Percentiles rank a stretch among this genome's conserved stretches.
phyloP scores from a whole-genome alignment of 64 coral and sea anemone genomes.

The Hydrozoanthus tunicans region DNA sequence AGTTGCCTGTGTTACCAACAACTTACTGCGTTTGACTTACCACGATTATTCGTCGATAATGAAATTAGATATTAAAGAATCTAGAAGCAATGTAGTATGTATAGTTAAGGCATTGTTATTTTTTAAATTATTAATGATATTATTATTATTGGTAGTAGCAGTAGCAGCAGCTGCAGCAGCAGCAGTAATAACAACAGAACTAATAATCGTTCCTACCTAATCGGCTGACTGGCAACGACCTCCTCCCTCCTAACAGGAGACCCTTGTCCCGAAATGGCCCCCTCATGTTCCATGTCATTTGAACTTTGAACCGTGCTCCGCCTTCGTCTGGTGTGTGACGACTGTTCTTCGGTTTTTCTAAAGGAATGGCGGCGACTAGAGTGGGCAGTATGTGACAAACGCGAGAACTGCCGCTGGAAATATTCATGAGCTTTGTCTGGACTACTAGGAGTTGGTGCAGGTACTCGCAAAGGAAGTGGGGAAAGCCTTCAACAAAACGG shows the following conservation, averaged over 20 bases:
- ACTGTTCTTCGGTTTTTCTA: constrained; percentile 37
- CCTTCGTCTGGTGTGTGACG: constrained; percentile 14
- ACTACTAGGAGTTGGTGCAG: constrained; percentile 84
- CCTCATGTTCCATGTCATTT: constrained; percentile 36
- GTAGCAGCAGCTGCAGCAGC: neutral
- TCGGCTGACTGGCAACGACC: neutral
- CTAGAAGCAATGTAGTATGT: neutral
- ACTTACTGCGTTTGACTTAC: no score
- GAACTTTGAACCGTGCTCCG: constrained; percentile 55
- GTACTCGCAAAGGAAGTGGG: constrained; percentile 71
- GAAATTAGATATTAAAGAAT: no score
- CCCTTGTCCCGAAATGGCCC: neutral
- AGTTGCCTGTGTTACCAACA: no score
- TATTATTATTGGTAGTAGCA: neutral
- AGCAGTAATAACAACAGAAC: neutral
- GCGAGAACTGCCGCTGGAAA: constrained; percentile 59
- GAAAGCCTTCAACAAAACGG: constrained; percentile 45
- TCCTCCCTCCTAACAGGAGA: constrained; percentile 27
- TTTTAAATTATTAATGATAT: neutral
- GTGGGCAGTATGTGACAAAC: constrained; percentile 38
- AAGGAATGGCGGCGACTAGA: constrained; percentile 11
- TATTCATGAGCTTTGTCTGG: constrained; percentile 71
- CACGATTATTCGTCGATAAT: no score
- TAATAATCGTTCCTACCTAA: neutral
- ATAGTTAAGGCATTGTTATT: neutral